Conservation (phyloP, 2,888 invertebrate genomes). For the Platycheirus albimanus region DNA sequence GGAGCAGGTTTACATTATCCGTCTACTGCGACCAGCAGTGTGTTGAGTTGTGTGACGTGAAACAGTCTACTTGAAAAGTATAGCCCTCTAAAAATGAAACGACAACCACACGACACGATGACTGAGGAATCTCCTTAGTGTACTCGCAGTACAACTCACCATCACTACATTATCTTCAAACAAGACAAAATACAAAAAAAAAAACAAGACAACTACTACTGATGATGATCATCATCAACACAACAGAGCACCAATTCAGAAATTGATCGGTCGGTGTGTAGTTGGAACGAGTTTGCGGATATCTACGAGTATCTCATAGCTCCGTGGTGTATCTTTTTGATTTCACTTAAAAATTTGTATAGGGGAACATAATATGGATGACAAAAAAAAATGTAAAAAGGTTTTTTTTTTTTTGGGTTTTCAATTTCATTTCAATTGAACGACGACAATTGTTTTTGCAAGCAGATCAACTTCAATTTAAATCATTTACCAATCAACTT, state of each 20-base stretch:
- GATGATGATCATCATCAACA: constrained; percentile 32
- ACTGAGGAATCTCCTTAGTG: constrained; percentile 53
- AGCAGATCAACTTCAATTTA: constrained; percentile 51
- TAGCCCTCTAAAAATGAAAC: constrained; percentile 37
- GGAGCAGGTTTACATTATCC: constrained; percentile 56
- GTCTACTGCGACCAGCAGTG: constrained; percentile 59
- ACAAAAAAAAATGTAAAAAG: constrained; percentile 1
- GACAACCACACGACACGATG: constrained; percentile 47
- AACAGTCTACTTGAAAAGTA: constrained; percentile 50
- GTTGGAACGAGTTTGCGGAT: constrained; percentile 63
- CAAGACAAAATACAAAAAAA: constrained; percentile 21
- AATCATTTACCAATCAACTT: constrained; percentile 45
- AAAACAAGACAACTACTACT: constrained; percentile 18
- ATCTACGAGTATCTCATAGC: constrained; percentile 42
- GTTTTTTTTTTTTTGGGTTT: constrained; percentile 16
- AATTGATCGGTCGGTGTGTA: constrained; percentile 52
- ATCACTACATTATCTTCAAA: constrained; percentile 22
- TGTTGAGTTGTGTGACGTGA: constrained; percentile 65
- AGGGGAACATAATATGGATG: constrained; percentile 11
- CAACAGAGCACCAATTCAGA: constrained; percentile 12
- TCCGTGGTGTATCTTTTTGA: constrained; percentile 16
- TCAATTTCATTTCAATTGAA: constrained; percentile 42
- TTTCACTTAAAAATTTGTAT: constrained; percentile 18
- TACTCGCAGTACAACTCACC: not conserved
- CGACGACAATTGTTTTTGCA: constrained; percentile 47